Percentiles rank a stretch among this genome's conserved stretches.
phyloP scores from a whole-genome alignment of 2,888 invertebrate species.

The Hedychridium roseum region DNA sequence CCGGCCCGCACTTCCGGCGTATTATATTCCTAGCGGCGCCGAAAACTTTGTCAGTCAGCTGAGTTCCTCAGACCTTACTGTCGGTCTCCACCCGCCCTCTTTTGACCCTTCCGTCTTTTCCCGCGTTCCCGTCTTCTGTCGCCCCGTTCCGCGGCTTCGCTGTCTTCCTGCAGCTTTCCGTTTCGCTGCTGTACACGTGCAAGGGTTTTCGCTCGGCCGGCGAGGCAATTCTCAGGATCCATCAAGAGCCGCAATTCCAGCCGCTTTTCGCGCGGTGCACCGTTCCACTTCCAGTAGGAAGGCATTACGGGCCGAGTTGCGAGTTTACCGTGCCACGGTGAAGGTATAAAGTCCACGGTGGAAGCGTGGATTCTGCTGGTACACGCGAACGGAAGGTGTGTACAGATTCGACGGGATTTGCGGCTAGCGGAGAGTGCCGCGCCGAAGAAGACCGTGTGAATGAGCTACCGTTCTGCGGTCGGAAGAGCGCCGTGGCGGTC shows the following conservation, averaged over 20 bases:
- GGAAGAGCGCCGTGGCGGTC: constrained; percentile 25
- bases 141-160: too few species aligned
- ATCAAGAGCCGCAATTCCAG: constrained; percentile 38
- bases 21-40: constrained; percentile 9
- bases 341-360: constrained; percentile 12
- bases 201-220: constrained; percentile 9
- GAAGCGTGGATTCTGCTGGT: constrained; percentile 15
- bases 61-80: too few species aligned
- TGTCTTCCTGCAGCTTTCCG: too few species aligned
- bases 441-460: constrained; percentile 48
- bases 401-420: not conserved
- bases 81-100: constrained; percentile 2
- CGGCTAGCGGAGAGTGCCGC: too few species aligned
- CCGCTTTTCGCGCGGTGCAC: constrained; percentile 20
- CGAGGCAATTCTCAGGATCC: constrained; percentile 37
- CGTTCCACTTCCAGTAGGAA: constrained; percentile 40
- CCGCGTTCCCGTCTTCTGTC: not conserved
- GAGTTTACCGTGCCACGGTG: constrained; percentile 38
- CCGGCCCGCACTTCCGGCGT: constrained; percentile 21
- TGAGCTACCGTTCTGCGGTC: constrained; percentile 58
- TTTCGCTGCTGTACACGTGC: too few species aligned
- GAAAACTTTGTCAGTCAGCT: constrained; percentile 24
- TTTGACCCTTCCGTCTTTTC: constrained; percentile 1
- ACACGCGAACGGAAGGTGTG: constrained; percentile 13
- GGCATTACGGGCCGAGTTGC: constrained; percentile 36